Percentiles rank a stretch among this genome's conserved stretches.
Evolutionary conservation across 1,140 invertebrate genomes (phyloP).

Genomic region (Eriosoma lanigerum): DNA sequence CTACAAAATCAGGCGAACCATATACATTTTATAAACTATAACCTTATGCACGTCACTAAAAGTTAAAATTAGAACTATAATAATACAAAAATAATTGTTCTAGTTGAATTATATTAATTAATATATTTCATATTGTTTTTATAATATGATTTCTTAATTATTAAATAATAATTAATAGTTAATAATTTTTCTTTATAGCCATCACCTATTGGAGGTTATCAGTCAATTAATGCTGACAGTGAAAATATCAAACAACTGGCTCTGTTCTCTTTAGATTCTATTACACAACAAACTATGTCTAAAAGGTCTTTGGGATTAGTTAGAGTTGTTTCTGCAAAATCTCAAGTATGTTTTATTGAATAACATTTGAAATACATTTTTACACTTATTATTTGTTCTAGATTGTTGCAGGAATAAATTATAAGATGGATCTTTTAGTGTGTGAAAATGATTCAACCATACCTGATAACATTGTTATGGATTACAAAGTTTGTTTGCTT

Average conservation of each 20-base stretch:
- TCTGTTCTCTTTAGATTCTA: conserved; percentile 36
- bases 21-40: too few species aligned
- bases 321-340: conserved; percentile 19
- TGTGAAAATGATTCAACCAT: conserved; percentile 44
- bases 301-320: conserved; percentile 36
- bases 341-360: conserved; percentile 31
- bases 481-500: neutral
- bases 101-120: too few species aligned
- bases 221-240: neutral
- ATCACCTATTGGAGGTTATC: conserved; percentile 19
- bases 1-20: too few species aligned
- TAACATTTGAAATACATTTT: neutral
- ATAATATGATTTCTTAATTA: too few species aligned
- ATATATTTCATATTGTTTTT: too few species aligned
- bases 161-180: neutral
- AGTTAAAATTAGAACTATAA: too few species aligned
- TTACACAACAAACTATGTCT: conserved; percentile 46
- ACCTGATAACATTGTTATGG: conserved; percentile 7
- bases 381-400: neutral
- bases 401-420: conserved; percentile 47
- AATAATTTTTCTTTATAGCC: conserved; percentile 18
- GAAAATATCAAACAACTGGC: neutral
- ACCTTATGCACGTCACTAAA: too few species aligned
- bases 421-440: conserved; percentile 26
- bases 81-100: too few species aligned